Evolutionary conservation across 2,113 vertebrate genomes (phyloP).

Genomic region (Pteruthius melanotis): DNA sequence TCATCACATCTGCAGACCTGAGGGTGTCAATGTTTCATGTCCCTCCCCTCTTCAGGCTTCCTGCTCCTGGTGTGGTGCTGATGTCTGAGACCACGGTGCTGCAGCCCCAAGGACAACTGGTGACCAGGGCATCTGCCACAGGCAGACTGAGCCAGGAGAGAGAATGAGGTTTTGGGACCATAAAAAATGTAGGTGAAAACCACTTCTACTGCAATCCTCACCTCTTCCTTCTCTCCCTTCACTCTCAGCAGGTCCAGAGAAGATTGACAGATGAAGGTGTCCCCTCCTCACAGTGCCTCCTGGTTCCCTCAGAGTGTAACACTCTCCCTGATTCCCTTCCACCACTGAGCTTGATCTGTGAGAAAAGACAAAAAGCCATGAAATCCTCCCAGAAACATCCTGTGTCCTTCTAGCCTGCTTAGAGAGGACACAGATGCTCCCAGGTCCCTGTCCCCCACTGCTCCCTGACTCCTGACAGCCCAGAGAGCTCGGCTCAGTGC

Average conservation of each 20-base stretch:
- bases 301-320: background rate
- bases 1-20: background rate
- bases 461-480: background rate
- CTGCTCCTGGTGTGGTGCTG: background rate
- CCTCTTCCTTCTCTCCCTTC: background rate
- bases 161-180: accelerated
- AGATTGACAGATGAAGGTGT: background rate
- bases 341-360: background rate
- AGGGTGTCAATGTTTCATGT: background rate
- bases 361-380: background rate
- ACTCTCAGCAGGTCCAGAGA: background rate
- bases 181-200: background rate
- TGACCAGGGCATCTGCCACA: background rate
- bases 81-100: background rate
- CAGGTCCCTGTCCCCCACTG: background rate
- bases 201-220: background rate
- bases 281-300: background rate
- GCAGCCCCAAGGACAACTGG: background rate
- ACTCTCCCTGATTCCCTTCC: background rate
- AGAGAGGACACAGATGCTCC: background rate
- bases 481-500: background rate
- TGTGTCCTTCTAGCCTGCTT: background rate
- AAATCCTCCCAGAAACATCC: background rate
- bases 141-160: background rate
- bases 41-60: background rate